Evolutionary conservation across 2,797 vertebrate genomes (phyloP).

Genomic region (Ibycter americanus): DNA sequence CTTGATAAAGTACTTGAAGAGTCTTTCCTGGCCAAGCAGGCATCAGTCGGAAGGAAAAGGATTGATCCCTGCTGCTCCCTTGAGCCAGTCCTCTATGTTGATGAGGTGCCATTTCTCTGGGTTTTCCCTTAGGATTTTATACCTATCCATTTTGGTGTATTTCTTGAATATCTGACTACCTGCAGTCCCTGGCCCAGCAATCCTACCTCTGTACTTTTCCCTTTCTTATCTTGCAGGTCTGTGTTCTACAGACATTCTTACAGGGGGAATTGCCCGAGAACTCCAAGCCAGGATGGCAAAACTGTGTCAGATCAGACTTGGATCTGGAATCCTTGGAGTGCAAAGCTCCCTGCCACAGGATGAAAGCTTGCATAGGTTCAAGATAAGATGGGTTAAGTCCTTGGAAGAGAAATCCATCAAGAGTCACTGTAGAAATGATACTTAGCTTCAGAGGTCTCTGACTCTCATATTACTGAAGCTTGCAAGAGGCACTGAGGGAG

Average conservation of each 20-base stretch:
- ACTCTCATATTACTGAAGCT: neutral
- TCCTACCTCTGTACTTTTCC: neutral
- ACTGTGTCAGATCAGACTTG: neutral
- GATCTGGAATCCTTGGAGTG: neutral
- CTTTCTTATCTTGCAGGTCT: neutral
- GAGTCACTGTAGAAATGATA: neutral
- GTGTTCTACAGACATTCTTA: neutral
- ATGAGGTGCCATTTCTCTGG: neutral
- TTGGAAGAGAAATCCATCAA: neutral
- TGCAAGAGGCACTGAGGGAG: neutral
- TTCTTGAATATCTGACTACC: neutral
- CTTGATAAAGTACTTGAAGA: neutral
- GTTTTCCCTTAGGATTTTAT: neutral
- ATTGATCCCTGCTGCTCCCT: neutral
- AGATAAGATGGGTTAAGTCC: neutral
- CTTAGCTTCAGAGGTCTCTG: neutral
- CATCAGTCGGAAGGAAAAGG: neutral
- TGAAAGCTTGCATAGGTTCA: neutral
- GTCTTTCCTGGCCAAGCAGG: neutral
- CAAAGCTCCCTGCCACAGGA: neutral
- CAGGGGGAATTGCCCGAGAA: neutral
- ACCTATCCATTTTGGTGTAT: neutral
- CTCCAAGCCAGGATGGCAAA: neutral
- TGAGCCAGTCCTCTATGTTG: neutral
- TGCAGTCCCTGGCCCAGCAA: neutral